Conservation (phyloP, 2,797 vertebrate species). For the Gastrophryne carolinensis region DNA sequence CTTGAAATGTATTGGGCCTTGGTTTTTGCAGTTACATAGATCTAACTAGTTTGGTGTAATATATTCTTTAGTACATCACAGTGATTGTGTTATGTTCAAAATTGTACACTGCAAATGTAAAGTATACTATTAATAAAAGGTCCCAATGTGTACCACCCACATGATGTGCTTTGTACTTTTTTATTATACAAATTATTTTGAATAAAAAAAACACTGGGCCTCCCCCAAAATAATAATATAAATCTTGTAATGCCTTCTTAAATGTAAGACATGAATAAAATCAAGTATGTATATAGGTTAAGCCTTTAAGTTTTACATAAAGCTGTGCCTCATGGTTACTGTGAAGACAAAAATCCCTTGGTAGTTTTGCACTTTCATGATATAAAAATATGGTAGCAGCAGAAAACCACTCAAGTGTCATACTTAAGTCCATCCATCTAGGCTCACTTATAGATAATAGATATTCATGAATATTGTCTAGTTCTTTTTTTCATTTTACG, state of each 20-base stretch:
- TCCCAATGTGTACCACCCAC: neutral
- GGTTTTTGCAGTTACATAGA: neutral
- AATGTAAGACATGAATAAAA: neutral
- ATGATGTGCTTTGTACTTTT: neutral
- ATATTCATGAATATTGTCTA: too few relatives aligned
- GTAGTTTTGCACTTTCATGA: neutral
- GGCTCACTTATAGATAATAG: too few relatives aligned
- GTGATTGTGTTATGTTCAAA: constrained; percentile 1
- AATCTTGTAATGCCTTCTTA: neutral
- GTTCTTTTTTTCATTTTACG: too few relatives aligned
- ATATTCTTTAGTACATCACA: neutral
- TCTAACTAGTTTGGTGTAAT: constrained; percentile 18
- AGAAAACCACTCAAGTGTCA: neutral
- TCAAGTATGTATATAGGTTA: neutral
- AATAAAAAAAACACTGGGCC: neutral
- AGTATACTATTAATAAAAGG: neutral
- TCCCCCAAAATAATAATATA: neutral
- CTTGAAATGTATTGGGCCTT: constrained; percentile 50
- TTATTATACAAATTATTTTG: neutral
- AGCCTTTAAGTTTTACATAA: neutral
- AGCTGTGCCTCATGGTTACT: too few relatives aligned
- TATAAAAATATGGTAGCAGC: neutral
- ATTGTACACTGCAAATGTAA: neutral
- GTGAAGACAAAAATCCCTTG: too few relatives aligned
- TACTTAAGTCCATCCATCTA: too few relatives aligned